phyloP scores from a whole-genome alignment of 2,797 vertebrate species.

The Fistularia commersonii region DNA sequence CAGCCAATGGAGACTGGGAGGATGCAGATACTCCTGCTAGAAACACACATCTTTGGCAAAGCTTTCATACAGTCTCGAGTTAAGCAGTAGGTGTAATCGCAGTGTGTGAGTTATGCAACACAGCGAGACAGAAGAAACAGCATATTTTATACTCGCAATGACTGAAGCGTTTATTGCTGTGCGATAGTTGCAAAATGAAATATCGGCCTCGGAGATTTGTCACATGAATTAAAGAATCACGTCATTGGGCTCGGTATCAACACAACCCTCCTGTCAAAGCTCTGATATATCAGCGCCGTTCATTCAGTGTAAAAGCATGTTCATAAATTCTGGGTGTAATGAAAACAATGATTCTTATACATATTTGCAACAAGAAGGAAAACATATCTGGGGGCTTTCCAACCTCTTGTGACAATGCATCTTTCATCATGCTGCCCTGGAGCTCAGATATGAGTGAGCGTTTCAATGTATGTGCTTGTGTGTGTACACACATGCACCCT shows the following conservation, averaged over 20 bases:
- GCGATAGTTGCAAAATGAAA: constrained; percentile 13
- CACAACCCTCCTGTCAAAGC: constrained; percentile 25
- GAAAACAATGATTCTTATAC: constrained; percentile 43
- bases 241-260: constrained; percentile 25
- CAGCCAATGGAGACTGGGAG: constrained; percentile 62
- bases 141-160: neutral
- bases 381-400: constrained; percentile 63
- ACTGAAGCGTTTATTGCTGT: constrained; percentile 4
- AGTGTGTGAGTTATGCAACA: constrained; percentile 24
- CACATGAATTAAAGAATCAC: constrained; percentile 7
- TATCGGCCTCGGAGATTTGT: constrained; percentile 15
- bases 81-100: constrained; percentile 8
- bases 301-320: constrained; percentile 22
- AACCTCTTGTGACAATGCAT: constrained; percentile 59
- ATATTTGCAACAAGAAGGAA: constrained; percentile 28
- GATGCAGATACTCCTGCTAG: constrained; percentile 67
- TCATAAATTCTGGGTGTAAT: constrained; percentile 17
- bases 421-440: constrained; percentile 45
- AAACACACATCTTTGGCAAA: constrained; percentile 72
- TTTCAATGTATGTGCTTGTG: constrained; percentile 19
- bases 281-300: constrained; percentile 35
- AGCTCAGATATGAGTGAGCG: constrained; percentile 50
- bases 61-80: constrained; percentile 30
- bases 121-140: constrained; percentile 6
- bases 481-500: constrained; percentile 17